Evolutionary conservation across 2,888 invertebrate genomes (phyloP).

Genomic region (Lydus trimaculatus): DNA sequence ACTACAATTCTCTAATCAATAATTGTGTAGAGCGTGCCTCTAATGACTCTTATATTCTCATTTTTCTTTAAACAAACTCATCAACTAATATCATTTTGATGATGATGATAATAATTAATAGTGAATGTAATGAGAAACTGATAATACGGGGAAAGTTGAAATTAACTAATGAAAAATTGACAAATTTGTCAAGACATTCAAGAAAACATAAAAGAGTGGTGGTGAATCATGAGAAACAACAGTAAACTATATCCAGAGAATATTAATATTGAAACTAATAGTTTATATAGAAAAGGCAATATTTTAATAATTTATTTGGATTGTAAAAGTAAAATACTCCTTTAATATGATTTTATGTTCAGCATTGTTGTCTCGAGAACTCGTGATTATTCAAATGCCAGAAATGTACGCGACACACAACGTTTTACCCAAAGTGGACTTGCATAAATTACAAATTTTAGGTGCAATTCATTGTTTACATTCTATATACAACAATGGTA

Average conservation of each 20-base stretch:
- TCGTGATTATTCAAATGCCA: conserved; percentile 4
- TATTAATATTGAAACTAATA: background rate
- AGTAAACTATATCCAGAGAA: background rate
- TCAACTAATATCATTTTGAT: conserved; percentile 1
- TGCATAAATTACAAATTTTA: conserved; percentile 16
- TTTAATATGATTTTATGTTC: background rate
- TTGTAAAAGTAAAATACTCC: background rate
- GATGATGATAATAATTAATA: background rate
- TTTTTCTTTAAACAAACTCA: background rate
- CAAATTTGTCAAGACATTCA: background rate
- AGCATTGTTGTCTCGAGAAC: background rate
- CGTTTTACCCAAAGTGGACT: conserved; percentile 6
- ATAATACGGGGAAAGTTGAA: background rate
- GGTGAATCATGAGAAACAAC: background rate
- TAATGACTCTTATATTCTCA: background rate
- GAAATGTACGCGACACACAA: conserved; percentile 1
- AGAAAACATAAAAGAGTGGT: background rate
- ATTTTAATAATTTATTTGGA: background rate
- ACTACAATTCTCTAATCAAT: background rate
- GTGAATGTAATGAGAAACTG: background rate
- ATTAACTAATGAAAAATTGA: conserved; percentile 3
- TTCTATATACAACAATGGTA: conserved; percentile 11
- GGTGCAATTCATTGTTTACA: conserved; percentile 18
- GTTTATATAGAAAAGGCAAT: background rate
- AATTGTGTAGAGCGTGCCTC: background rate